Conservation (phyloP, 2,797 vertebrate species). For the Rhynchotus rufescens region DNA sequence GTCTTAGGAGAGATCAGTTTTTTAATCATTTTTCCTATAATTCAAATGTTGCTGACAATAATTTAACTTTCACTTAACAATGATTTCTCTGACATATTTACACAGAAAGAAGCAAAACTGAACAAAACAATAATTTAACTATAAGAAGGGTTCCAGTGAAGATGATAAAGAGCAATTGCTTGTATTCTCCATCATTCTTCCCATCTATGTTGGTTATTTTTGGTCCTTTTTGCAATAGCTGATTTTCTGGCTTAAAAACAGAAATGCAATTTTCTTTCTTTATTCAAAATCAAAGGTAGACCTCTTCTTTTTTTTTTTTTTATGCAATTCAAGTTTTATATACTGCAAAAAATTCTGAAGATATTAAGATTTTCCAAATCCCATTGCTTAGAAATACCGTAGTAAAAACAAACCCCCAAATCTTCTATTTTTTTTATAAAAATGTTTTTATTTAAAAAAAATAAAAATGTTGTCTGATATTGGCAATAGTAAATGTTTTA, state of each 20-base stretch:
- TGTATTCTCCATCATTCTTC: background rate
- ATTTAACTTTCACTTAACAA: background rate
- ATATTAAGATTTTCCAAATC: background rate
- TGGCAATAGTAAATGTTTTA: background rate
- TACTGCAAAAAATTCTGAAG: background rate
- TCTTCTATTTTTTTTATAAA: background rate
- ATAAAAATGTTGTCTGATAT: background rate
- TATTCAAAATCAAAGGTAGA: background rate
- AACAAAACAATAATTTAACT: background rate
- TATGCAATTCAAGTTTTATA: background rate
- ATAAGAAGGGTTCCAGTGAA: background rate
- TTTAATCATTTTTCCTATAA: background rate
- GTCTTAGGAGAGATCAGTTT: background rate
- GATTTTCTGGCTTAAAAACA: background rate
- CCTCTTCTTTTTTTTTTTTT: background rate
- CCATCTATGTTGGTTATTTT: background rate
- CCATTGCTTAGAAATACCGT: background rate
- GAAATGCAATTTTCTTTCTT: background rate
- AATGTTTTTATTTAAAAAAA: background rate
- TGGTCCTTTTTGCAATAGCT: background rate
- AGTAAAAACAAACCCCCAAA: background rate
- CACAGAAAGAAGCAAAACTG: background rate
- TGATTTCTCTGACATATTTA: background rate
- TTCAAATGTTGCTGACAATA: background rate
- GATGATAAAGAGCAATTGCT: background rate